Evolutionary conservation across 2,113 vertebrate genomes (phyloP).

Genomic region (Dinomys branickii): DNA sequence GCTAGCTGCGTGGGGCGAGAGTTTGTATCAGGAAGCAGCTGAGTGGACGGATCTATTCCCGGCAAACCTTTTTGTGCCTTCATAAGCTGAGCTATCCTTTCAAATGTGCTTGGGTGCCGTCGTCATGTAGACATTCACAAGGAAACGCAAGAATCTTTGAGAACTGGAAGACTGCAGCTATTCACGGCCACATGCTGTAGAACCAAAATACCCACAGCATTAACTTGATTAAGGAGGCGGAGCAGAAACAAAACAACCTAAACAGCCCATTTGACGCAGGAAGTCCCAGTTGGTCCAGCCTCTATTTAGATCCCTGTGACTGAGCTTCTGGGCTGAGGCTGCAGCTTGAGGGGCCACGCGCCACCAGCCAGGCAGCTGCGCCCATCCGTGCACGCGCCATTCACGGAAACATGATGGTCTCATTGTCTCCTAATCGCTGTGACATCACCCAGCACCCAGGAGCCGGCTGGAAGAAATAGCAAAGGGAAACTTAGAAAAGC

Average conservation of each 20-base stretch:
- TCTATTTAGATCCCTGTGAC: slow-evolving; percentile 39
- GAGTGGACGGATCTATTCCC: background rate
- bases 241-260: slow-evolving; percentile 42
- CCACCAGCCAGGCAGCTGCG: slow-evolving; percentile 10
- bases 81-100: background rate
- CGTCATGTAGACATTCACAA: background rate
- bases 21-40: background rate
- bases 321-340: slow-evolving; percentile 12
- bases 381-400: background rate
- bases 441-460: slow-evolving; percentile 51
- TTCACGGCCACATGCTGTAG: slow-evolving; percentile 37
- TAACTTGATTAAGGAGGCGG: slow-evolving; percentile 65
- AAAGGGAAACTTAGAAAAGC: background rate
- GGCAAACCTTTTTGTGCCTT: background rate
- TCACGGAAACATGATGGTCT: background rate
- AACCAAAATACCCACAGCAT: slow-evolving; percentile 50
- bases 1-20: background rate
- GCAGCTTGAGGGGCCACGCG: background rate
- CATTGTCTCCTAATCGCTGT: background rate
- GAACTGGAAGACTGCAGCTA: slow-evolving; percentile 40
- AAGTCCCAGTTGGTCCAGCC: slow-evolving; percentile 53
- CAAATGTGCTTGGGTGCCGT: background rate
- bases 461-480: slow-evolving; percentile 43
- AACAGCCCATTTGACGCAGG: slow-evolving; percentile 38
- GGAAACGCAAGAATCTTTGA: slow-evolving; percentile 43